Base-by-base conservation (phyloP, 1,140 invertebrate species). In the Heterodera carotae region DNA sequence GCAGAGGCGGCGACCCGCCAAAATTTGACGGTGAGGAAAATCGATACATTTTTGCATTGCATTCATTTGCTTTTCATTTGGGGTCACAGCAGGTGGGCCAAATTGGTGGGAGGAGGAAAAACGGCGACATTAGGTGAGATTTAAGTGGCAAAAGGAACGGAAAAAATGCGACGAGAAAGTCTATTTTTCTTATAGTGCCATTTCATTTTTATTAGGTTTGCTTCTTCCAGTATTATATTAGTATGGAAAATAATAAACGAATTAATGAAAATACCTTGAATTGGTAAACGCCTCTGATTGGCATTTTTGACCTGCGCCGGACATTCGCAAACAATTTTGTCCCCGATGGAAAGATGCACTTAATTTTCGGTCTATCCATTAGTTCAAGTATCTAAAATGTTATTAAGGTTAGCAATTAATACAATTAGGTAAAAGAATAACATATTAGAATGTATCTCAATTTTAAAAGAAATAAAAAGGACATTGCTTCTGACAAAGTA, bases 11-110 rank as follows among this genome's bases (percentile, higher is more conserved):
- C 15, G 39, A 43, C 39, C 39, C 39, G 39, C 39, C 48, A 22
- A 53, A 53, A 53, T 53, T 56, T 56, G 48, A 56, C 48, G 48
- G 48, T 56, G 48, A 56, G 22, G 48, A 56, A 56, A 56, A 56
- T 56, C 48, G 48, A 56, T 56, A 22, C 48, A 56, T 22, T 56
- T 56, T 56, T n/a, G n/a, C 48, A 43, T 43, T 43, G 6, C 48
- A 56, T 56, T 56, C 22, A 22, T 56, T 56, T 56, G 48, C 48
- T 15, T 43, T 18, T 22, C 48, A 56, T 43, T 4, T 7, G 48
- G 39, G 12, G 15, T 22, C 48, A 56, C 48, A 56, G 48, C 48
- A 56, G 48, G 48, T 56, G 48, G 48, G 48, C 48, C 48, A 56
- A 43, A 56, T 56, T 56, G 48, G 48, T 15, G 48, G 22, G 18